Conservation (phyloP, 2,113 vertebrate species). For the Zapus hudsonius region DNA sequence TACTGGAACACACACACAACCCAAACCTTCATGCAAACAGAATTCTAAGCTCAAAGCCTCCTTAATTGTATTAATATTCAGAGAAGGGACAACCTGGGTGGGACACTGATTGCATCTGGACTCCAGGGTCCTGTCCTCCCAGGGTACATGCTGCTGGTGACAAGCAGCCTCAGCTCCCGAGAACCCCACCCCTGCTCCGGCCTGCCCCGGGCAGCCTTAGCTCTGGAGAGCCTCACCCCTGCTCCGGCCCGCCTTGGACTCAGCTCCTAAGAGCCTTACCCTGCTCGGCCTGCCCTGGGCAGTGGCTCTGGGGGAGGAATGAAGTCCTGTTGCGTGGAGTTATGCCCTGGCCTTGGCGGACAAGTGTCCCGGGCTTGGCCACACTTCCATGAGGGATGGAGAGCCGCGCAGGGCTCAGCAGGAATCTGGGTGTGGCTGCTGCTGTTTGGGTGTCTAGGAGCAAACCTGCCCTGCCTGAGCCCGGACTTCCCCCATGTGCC, state of each 20-base stretch:
- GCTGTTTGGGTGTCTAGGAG: not conserved
- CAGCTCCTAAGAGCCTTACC: not conserved
- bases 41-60: not conserved
- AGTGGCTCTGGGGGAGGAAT: not conserved
- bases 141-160: too few relatives aligned
- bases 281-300: not conserved
- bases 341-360: not conserved
- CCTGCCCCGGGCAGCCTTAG: not conserved
- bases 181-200: not conserved
- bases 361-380: not conserved
- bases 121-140: rapidly evolving
- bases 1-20: not conserved
- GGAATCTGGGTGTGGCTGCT: not conserved
- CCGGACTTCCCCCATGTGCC: not conserved
- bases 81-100: rapidly evolving
- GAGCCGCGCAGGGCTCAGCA: not conserved
- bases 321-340: not conserved
- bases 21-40: not conserved
- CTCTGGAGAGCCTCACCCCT: not conserved
- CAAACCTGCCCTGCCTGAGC: not conserved
- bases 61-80: not conserved
- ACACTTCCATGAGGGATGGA: rapidly evolving
- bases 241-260: not conserved
- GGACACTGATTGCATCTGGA: not conserved
- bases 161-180: not conserved